A percentile compares a stretch with the other conserved stretches of the same genome.
Evolutionary conservation across 2,888 invertebrate genomes (phyloP).

Genomic region (Patella caerulea): DNA sequence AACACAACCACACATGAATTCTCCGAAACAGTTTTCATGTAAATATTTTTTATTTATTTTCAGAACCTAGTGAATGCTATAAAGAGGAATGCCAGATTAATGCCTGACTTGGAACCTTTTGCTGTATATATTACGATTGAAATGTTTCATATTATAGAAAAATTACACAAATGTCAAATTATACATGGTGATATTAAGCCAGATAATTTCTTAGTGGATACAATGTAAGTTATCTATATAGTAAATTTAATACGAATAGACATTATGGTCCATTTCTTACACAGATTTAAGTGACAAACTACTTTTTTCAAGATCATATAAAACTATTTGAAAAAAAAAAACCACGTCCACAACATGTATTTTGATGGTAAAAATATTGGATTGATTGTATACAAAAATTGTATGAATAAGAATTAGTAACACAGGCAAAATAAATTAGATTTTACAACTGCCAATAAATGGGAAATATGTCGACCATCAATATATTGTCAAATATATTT

Average conservation of each 20-base stretch:
- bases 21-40: neutral
- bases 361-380: too few relatives aligned
- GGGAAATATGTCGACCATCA: neutral
- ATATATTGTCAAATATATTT: neutral
- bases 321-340: too few relatives aligned
- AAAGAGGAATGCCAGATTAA: constrained; percentile 30
- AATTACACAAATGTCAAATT: constrained; percentile 87
- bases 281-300: too few relatives aligned
- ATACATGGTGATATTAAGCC: constrained; percentile 97
- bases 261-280: too few relatives aligned
- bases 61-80: constrained; percentile 57
- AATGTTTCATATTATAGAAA: constrained; percentile 86
- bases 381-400: too few relatives aligned
- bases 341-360: too few relatives aligned
- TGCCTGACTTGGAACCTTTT: constrained; percentile 72
- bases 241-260: neutral
- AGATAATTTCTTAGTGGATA: constrained; percentile 86
- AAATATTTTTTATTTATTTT: constrained; percentile 11
- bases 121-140: constrained; percentile 86
- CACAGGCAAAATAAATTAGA: neutral
- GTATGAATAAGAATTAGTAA: too few relatives aligned
- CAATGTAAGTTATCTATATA: constrained; percentile 59
- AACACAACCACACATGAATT: neutral
- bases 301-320: too few relatives aligned
- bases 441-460: neutral